Evolutionary conservation across 2,113 vertebrate genomes (phyloP).

Genomic region (Bufo gargarizans): DNA sequence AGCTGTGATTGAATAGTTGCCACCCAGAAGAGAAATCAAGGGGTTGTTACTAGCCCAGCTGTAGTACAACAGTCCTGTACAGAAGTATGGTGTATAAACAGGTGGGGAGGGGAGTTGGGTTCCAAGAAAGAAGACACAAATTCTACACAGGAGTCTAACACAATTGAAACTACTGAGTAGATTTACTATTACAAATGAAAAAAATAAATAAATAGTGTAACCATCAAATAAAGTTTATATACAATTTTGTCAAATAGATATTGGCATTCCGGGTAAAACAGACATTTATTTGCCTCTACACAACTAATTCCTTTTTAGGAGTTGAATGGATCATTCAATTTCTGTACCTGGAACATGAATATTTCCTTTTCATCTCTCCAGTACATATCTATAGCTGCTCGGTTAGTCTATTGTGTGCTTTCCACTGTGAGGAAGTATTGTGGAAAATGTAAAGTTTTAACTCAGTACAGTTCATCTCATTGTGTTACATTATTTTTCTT

Average conservation of each 20-base stretch:
- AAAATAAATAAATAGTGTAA: not conserved
- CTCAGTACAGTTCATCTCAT: constrained; percentile 45
- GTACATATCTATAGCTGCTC: not conserved
- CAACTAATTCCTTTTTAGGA: constrained; percentile 2
- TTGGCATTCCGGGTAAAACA: not conserved
- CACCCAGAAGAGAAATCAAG: too few species aligned
- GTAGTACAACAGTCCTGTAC: too few species aligned
- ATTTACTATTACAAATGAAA: too few species aligned
- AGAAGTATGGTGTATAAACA: too few species aligned
- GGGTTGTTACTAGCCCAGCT: too few species aligned
- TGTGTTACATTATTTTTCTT: constrained; percentile 47
- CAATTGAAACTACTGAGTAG: too few species aligned
- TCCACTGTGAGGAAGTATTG: constrained; percentile 38
- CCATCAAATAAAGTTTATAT: not conserved
- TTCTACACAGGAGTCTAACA: too few species aligned
- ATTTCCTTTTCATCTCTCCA: constrained; percentile 40
- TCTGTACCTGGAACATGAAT: constrained; percentile 30
- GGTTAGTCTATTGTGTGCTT: constrained; percentile 25
- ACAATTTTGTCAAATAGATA: not conserved
- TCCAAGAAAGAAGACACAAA: too few species aligned
- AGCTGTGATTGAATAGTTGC: too few species aligned
- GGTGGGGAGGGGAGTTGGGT: too few species aligned
- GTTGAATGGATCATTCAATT: constrained; percentile 26
- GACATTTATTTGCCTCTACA: not conserved
- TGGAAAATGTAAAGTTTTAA: constrained; percentile 47